A percentile compares a stretch with the other conserved stretches of the same genome.
Evolutionary conservation across 2,888 invertebrate species (phyloP).

Genomic region (Nomada fucata): DNA sequence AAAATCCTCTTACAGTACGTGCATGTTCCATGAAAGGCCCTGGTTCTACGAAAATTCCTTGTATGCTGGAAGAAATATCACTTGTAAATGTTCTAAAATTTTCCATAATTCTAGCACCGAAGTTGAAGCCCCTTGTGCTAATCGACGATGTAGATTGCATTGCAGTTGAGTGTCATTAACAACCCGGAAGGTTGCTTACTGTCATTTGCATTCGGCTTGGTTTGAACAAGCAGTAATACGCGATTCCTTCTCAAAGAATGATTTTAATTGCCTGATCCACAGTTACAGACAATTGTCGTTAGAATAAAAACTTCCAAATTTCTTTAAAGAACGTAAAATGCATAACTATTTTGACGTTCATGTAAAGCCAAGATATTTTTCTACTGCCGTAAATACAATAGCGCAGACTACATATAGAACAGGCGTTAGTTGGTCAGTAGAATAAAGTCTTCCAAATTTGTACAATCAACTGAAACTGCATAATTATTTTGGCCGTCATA

Average conservation of each 20-base stretch:
- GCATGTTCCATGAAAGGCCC: slow-evolving; percentile 88
- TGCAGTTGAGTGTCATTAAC: slow-evolving; percentile 33
- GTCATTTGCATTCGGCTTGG: slow-evolving; percentile 17
- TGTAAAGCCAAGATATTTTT: neutral
- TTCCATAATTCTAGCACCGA: slow-evolving; percentile 54
- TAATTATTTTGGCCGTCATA: neutral
- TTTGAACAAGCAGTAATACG: too few species aligned
- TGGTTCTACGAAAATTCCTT: slow-evolving; percentile 84
- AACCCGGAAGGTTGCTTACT: slow-evolving; percentile 24
- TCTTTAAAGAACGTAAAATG: neutral
- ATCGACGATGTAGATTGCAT: slow-evolving; percentile 28
- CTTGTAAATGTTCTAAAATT: slow-evolving; percentile 73
- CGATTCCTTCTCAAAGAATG: neutral
- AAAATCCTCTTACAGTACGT: slow-evolving; percentile 84
- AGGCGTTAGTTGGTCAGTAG: too few species aligned
- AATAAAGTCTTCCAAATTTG: neutral
- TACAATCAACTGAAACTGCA: neutral
- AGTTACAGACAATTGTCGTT: neutral
- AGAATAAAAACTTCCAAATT: neutral
- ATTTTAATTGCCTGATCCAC: neutral
- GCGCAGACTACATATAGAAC: too few species aligned
- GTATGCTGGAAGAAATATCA: slow-evolving; percentile 84
- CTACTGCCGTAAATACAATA: neutral
- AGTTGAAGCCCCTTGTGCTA: slow-evolving; percentile 56
- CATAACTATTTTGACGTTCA: neutral